phyloP scores from a whole-genome alignment of 2,888 invertebrate species.

The Harmothoe impar region DNA sequence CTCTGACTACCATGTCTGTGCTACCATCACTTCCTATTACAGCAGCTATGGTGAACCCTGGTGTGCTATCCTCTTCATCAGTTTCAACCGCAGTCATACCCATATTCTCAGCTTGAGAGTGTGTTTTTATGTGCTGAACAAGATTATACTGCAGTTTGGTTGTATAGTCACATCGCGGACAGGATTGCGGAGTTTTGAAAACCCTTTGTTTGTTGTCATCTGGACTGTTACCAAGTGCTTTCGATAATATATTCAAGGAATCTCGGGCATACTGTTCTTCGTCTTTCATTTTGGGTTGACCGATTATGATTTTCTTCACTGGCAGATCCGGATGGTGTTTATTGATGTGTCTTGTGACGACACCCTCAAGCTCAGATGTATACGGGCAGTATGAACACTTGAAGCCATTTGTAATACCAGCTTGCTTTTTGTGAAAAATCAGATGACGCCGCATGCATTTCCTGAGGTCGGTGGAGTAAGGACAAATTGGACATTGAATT shows the following conservation, averaged over 20 bases:
- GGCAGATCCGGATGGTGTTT: constrained; percentile 29
- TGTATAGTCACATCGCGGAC: background rate
- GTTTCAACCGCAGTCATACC: background rate
- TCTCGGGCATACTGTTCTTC: background rate
- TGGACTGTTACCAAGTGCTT: background rate
- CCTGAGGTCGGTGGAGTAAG: constrained; percentile 41
- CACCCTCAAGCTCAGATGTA: background rate
- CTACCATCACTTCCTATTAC: constrained; percentile 41
- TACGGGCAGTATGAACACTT: constrained; percentile 60
- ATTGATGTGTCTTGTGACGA: constrained; percentile 45
- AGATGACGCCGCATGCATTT: constrained; percentile 40
- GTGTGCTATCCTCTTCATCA: background rate
- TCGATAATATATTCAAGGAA: background rate
- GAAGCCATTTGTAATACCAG: constrained; percentile 47
- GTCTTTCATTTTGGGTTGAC: background rate
- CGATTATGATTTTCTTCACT: constrained; percentile 45
- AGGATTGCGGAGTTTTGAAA: background rate
- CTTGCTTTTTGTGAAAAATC: constrained; percentile 53
- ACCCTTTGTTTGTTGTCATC: background rate
- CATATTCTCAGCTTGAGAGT: background rate
- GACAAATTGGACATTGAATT: constrained; percentile 46
- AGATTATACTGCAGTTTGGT: constrained; percentile 38
- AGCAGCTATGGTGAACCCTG: constrained; percentile 24
- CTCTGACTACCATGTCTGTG: background rate
- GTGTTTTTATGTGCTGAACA: constrained; percentile 9